A percentile compares a stretch with the other conserved stretches of the same genome.
phyloP scores from a whole-genome alignment of 1,140 invertebrate species.

The Drosophila subobscura region DNA sequence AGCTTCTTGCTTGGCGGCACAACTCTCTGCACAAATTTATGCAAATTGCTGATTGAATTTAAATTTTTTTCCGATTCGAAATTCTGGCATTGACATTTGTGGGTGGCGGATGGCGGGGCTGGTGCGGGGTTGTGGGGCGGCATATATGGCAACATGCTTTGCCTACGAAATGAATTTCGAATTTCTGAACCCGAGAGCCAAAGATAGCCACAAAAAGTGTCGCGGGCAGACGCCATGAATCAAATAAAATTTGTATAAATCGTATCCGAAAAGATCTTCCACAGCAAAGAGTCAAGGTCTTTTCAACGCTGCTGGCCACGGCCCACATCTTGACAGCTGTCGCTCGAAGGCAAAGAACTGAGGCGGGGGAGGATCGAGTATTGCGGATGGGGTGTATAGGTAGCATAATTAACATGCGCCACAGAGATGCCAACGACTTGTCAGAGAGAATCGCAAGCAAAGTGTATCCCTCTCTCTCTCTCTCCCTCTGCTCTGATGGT shows the following conservation, averaged over 20 bases:
- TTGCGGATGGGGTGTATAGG: slow-evolving; percentile 12
- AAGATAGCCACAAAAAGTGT: slow-evolving; percentile 31
- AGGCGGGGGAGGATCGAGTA: slow-evolving; percentile 5
- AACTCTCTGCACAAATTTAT: slow-evolving; percentile 65
- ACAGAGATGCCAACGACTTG: slow-evolving; percentile 66
- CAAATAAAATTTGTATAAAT: slow-evolving; percentile 74
- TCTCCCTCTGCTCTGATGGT: slow-evolving; percentile 5
- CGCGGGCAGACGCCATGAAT: slow-evolving; percentile 65
- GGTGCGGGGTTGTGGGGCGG: slow-evolving; percentile 1
- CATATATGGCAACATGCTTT: slow-evolving; percentile 69
- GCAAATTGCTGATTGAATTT: slow-evolving; percentile 78
- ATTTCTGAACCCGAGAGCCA: slow-evolving; percentile 28
- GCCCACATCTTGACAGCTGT: slow-evolving; percentile 65
- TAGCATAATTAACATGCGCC: slow-evolving; percentile 80
- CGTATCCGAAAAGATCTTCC: slow-evolving; percentile 67
- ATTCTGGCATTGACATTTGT: slow-evolving; percentile 54
- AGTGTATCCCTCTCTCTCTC: slow-evolving; percentile 22
- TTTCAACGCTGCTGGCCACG: slow-evolving; percentile 53
- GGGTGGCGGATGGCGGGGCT: slow-evolving; percentile 3
- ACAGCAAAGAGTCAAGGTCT: slow-evolving; percentile 71
- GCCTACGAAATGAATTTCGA: slow-evolving; percentile 67
- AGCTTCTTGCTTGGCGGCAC: slow-evolving; percentile 47
- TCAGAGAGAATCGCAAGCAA: slow-evolving; percentile 18
- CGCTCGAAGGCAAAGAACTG: not conserved
- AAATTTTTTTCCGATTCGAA: slow-evolving; percentile 60